Conservation (phyloP, 2,888 invertebrate species). For the Biston stratarius region DNA sequence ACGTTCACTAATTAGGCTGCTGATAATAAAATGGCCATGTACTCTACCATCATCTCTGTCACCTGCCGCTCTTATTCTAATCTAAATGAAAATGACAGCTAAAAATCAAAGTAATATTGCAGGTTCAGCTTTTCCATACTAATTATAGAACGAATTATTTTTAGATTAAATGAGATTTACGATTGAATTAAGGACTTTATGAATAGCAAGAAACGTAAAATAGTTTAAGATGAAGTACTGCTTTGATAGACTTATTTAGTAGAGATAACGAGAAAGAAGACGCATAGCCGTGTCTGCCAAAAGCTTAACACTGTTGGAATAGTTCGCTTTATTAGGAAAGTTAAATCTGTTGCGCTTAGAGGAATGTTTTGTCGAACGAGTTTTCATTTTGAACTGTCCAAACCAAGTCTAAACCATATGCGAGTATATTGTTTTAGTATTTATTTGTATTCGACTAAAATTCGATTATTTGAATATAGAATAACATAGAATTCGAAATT, state of each 20-base stretch:
- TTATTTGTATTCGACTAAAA: not conserved
- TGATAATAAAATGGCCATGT: too few relatives aligned
- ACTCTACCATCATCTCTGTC: too few relatives aligned
- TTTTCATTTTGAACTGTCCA: slow-evolving; percentile 31
- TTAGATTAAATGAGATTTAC: too few relatives aligned
- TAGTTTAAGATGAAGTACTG: slow-evolving; percentile 18
- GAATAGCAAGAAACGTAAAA: not conserved
- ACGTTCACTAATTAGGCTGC: too few relatives aligned
- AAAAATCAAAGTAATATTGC: too few relatives aligned
- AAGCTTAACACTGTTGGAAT: slow-evolving; percentile 53
- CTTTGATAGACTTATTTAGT: slow-evolving; percentile 10
- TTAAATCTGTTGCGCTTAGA: slow-evolving; percentile 46
- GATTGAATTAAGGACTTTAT: too few relatives aligned
- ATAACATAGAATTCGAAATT: too few relatives aligned
- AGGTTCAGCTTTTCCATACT: too few relatives aligned
- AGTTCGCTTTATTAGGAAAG: slow-evolving; percentile 50
- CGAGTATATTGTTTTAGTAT: not conserved
- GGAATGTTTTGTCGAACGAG: slow-evolving; percentile 44
- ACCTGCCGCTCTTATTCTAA: too few relatives aligned
- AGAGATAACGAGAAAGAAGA: slow-evolving; percentile 48
- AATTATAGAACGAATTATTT: too few relatives aligned
- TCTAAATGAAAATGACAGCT: too few relatives aligned
- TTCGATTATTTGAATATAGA: too few relatives aligned
- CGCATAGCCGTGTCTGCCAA: slow-evolving; percentile 58
- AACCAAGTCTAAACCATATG: slow-evolving; percentile 20